These are phyloP conservation scores for Nomia melanderi DNA, from an alignment of 1,140 invertebrate species.

Conservation along the genomic window DNA sequence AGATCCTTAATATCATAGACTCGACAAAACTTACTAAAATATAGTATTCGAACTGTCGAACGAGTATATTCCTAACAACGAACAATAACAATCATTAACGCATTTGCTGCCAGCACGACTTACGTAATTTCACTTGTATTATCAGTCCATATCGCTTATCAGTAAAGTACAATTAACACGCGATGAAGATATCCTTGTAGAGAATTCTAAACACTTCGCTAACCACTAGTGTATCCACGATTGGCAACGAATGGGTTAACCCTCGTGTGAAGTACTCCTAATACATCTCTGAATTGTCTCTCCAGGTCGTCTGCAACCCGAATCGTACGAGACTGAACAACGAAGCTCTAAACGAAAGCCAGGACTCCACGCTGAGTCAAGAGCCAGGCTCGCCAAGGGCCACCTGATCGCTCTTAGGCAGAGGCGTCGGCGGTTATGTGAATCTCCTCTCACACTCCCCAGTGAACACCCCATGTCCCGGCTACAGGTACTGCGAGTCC, in stretches of 20 bases:
- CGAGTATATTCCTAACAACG: too few relatives aligned
- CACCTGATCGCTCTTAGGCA: slow-evolving; percentile 68
- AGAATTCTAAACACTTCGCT: not conserved
- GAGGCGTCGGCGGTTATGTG: slow-evolving; percentile 60
- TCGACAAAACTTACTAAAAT: too few relatives aligned
- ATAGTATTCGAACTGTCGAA: too few relatives aligned
- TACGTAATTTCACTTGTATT: too few relatives aligned
- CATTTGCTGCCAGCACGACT: too few relatives aligned
- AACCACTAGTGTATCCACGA: not conserved
- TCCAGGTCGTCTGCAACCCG: slow-evolving; percentile 61
- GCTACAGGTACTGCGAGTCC: slow-evolving; percentile 56
- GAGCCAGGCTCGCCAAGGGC: slow-evolving; percentile 34
- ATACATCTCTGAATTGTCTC: too few relatives aligned
- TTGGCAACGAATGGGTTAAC: not conserved
- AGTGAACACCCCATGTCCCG: slow-evolving; percentile 66
- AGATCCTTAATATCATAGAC: too few relatives aligned
- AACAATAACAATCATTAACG: too few relatives aligned
- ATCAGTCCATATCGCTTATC: too few relatives aligned
- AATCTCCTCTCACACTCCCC: slow-evolving; percentile 68
- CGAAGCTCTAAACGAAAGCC: slow-evolving; percentile 62
- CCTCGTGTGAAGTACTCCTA: not conserved
- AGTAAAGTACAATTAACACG: too few relatives aligned
- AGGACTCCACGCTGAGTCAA: slow-evolving; percentile 33
- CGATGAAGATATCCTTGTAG: too few relatives aligned
- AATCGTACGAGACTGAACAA: slow-evolving; percentile 50